Percentiles rank a stretch among this genome's conserved stretches.
phyloP scores from a whole-genome alignment of 2,888 invertebrate species.

The Adineta ricciae region DNA sequence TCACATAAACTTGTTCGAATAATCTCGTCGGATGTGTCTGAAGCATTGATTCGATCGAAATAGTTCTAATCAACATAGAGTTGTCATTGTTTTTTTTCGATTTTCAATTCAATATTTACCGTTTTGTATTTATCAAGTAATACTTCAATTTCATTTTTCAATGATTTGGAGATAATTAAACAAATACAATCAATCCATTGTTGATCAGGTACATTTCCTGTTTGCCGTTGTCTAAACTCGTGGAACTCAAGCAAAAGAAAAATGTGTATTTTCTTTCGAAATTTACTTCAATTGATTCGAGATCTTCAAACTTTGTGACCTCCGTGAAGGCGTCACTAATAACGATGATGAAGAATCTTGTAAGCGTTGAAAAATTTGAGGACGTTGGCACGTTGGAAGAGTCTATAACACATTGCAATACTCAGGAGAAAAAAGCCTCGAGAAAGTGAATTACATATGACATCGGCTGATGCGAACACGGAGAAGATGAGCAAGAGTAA shows the following conservation, averaged over 20 bases:
- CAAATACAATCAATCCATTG: background rate
- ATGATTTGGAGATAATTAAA: background rate
- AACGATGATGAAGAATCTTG: background rate
- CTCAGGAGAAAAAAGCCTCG: background rate
- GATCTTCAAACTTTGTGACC: background rate
- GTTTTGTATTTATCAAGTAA: slow-evolving; percentile 12
- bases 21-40: background rate
- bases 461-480: background rate
- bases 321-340: background rate
- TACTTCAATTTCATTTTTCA: background rate
- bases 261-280: background rate
- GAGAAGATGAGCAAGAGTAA: background rate
- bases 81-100: background rate
- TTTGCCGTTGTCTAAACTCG: background rate
- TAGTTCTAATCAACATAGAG: background rate
- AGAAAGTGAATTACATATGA: background rate
- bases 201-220: background rate
- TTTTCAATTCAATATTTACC: background rate
- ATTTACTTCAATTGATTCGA: background rate
- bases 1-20: background rate
- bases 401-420: background rate
- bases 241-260: no score
- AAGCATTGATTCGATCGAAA: background rate
- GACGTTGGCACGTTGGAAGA: background rate
- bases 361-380: background rate